Conservation (phyloP, 2,113 vertebrate genomes). For the Pseudorectes ferrugineus region DNA sequence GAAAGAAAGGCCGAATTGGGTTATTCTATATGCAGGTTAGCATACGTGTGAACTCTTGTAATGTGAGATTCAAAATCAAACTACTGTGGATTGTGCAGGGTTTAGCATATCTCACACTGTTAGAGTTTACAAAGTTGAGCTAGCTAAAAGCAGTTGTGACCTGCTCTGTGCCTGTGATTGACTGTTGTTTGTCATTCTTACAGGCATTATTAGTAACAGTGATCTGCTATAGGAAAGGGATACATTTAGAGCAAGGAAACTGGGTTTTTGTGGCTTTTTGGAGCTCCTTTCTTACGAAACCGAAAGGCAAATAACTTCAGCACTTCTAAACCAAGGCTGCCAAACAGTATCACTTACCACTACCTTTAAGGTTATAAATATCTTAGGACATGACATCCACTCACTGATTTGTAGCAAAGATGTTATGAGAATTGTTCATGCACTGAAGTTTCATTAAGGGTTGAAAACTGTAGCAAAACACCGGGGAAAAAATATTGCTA, state of each 20-base stretch:
- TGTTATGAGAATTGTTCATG: slow-evolving; percentile 43
- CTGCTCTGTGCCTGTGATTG: slow-evolving; percentile 20
- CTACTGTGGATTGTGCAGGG: slow-evolving; percentile 35
- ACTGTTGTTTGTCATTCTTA: slow-evolving; percentile 56
- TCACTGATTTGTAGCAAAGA: slow-evolving; percentile 37
- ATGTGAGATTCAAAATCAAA: slow-evolving; percentile 66
- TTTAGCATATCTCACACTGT: slow-evolving; percentile 52
- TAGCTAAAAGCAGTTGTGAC: slow-evolving; percentile 54
- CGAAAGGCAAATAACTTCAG: neutral
- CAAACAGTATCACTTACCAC: slow-evolving; percentile 17
- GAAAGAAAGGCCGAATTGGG: slow-evolving; percentile 52
- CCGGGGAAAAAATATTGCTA: slow-evolving; percentile 58
- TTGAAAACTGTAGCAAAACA: slow-evolving; percentile 51
- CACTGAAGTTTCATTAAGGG: slow-evolving; percentile 62
- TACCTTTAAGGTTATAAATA: slow-evolving; percentile 46
- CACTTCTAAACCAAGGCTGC: slow-evolving; percentile 14
- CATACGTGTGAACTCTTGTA: slow-evolving; percentile 40
- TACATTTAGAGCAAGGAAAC: slow-evolving; percentile 41
- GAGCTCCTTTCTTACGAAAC: slow-evolving; percentile 7
- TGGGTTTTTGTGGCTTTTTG: slow-evolving; percentile 8
- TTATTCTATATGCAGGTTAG: slow-evolving; percentile 65
- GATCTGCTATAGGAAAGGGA: slow-evolving; percentile 20
- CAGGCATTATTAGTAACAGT: slow-evolving; percentile 35
- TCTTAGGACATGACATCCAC: slow-evolving; percentile 50
- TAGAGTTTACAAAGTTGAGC: slow-evolving; percentile 40